Base-by-base conservation (phyloP, 2,888 invertebrate species). In the Nephrotoma flavescens region DNA sequence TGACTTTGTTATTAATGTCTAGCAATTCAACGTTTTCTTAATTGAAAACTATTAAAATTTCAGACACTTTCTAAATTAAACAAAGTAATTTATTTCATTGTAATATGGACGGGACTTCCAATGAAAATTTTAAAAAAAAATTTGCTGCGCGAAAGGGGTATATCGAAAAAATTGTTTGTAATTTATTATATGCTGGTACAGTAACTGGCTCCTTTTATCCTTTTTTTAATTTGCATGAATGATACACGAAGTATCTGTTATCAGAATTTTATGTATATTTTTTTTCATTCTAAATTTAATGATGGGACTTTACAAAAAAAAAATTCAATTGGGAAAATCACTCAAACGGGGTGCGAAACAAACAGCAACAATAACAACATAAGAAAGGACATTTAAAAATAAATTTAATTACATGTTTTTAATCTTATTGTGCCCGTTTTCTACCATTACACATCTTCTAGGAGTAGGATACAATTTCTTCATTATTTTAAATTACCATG, bases 31-130 rank as follows among this genome's bases (percentile, higher is more conserved):
- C 71, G 71, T 71, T 71, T 88, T 87, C 87, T 88, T 88, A 88
- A 88, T 88, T 88, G 88, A 88, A 88, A 88, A 88, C 88, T 88
- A 88, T 88, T 88, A 88, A 88, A 88, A 88, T 87, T 88, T 44
- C 85, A 85, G 85, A 85, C 85, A 85, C 85, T 85, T 85, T 85
- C 85, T 85, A 85, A 85, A 85, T 85, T 85, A 85, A 85, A 85
- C 85, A 85, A 85, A 85, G 45, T 45, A 85, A 85, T 85, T 85
- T 85, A 85, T 85, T 42, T 85, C n/a, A 85, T 42, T 42, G 7
- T 6, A 19, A 41, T 57, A 71, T 71, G 71, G 71, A 84, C 42
- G 41, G 6, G 7, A 84, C 5, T 42, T 84, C n/a, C 41, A 84
- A 42, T 84, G 42, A 15, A 83, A 1, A 41, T 83, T 83, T 6